Evolutionary conservation across 2,888 invertebrate genomes (phyloP).

Genomic region (Hirtodrosophila alboralis): DNA sequence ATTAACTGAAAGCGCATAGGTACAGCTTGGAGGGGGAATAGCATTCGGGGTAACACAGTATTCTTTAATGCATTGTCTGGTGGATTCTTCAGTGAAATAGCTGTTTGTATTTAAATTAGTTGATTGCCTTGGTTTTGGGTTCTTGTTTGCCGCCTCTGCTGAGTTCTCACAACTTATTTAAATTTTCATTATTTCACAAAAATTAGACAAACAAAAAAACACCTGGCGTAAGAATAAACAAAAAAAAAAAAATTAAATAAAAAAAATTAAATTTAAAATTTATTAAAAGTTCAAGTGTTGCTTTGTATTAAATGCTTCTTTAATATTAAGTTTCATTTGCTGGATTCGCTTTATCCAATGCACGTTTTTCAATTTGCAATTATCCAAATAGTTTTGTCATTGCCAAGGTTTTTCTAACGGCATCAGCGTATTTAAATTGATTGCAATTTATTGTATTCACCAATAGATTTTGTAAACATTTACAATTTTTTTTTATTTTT

Average conservation of each 20-base stretch:
- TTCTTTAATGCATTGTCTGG: constrained; percentile 64
- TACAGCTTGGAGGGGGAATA: neutral
- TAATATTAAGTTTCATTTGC: constrained; percentile 44
- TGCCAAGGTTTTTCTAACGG: constrained; percentile 61
- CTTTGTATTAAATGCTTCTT: constrained; percentile 25
- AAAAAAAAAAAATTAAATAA: too few relatives aligned
- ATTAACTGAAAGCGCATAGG: constrained; percentile 33
- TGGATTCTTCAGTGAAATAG: constrained; percentile 51
- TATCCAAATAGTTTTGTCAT: constrained; percentile 60
- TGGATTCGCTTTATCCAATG: constrained; percentile 35
- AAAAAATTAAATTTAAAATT: constrained; percentile 18
- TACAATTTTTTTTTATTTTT: too few relatives aligned
- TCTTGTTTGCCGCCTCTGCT: constrained; percentile 35
- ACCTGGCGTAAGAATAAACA: constrained; percentile 32
- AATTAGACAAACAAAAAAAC: constrained; percentile 17
- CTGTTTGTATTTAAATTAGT: constrained; percentile 74
- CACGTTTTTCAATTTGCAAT: constrained; percentile 78
- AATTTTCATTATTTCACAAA: constrained; percentile 46
- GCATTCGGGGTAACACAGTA: constrained; percentile 18
- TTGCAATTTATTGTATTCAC: constrained; percentile 22
- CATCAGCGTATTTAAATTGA: constrained; percentile 37
- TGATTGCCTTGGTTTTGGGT: constrained; percentile 65
- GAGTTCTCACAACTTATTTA: constrained; percentile 67
- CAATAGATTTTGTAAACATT: constrained; percentile 1
- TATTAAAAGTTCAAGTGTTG: constrained; percentile 63